Conservation (phyloP, 23 tunicate species). For the Trididemnum nubilum region DNA sequence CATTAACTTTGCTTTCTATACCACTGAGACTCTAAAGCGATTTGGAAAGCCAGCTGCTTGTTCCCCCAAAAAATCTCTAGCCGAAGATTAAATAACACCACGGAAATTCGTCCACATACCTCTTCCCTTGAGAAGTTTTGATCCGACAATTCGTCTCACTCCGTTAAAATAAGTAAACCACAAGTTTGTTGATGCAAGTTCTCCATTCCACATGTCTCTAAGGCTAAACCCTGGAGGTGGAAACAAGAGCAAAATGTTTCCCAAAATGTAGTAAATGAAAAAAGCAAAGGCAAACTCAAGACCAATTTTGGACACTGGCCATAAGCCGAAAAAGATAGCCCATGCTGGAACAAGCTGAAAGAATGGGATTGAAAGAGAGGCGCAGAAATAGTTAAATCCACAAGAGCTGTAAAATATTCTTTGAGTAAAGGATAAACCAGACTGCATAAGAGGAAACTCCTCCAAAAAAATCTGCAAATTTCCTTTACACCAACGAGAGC, state of each 20-base stretch:
- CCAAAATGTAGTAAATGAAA: slow-evolving; percentile 89
- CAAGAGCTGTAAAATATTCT: slow-evolving; percentile 93
- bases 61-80: no score
- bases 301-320: slow-evolving; percentile 99
- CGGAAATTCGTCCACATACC: no score
- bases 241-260: slow-evolving; percentile 86
- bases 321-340: slow-evolving; percentile 99
- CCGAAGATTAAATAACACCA: no score
- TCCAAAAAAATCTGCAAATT: slow-evolving; percentile 97
- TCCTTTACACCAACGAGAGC: slow-evolving; percentile 99
- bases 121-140: slow-evolving; percentile 83
- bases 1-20: no score
- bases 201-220: slow-evolving; percentile 99
- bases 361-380: slow-evolving; percentile 93
- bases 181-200: slow-evolving; percentile 94
- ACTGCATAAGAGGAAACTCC: slow-evolving; percentile 98
- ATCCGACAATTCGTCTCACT: slow-evolving; percentile 89
- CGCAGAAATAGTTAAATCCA: slow-evolving; percentile 95
- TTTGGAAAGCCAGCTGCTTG: no score
- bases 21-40: no score
- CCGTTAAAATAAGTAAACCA: slow-evolving; percentile 99
- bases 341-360: slow-evolving; percentile 98
- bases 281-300: slow-evolving; percentile 97
- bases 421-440: slow-evolving; percentile 90
- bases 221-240: slow-evolving; percentile 96